Evolutionary conservation across 2,113 vertebrate genomes (phyloP), one percentile per base, ranked within the genome.

Genomic region (Stegostoma tigrinum): DNA sequence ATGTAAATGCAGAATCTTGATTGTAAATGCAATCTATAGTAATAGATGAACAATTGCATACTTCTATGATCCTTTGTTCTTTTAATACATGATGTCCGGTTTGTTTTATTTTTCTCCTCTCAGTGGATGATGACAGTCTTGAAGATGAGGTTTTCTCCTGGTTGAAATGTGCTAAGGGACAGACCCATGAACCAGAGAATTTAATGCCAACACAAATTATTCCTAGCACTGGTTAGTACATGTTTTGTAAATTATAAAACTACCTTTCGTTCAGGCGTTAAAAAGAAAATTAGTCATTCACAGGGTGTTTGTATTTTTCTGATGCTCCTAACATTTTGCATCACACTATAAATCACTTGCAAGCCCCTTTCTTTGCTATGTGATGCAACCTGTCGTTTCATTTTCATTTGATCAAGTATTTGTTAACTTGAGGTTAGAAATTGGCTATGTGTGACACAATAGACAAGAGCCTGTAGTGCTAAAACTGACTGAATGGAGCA

Each of bases 201-300:
- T 98, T 99, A 96, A 99, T 99, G 99, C 99, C 99, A 7, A 99
- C 99, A 15, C 99, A 99, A 97, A 99, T 99, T 96, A 99, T 99
- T 97, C 99, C 99, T 96, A 99, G 99, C 95, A 98, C 99, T 98
- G 99, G 99, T 99, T 98, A 98, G 96, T 52, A 1, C 15, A 4
- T 67, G 67, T 34, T 19, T 23, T 52, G 15, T 52, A 27, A 72
- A 14, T 95, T 45, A 48, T 72, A 12, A 75, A 72, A 95, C 52
- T 48, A 38, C 38, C 10, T 66, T 64, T 21, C 78, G 15, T 64
- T 30, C 14, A 4, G 48, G 12, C 48, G 17, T 55, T 61, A 23
- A 86, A 21, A 52, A 30, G 14, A 30, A n/a, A 61, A 12, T 17
- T 55, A 48, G 48, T 48, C 48, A 48, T 2, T 48, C 48, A 48